These are phyloP conservation scores for Scolopax rusticola DNA, from an alignment of 2,797 vertebrate species.

Conservation along the genomic window DNA sequence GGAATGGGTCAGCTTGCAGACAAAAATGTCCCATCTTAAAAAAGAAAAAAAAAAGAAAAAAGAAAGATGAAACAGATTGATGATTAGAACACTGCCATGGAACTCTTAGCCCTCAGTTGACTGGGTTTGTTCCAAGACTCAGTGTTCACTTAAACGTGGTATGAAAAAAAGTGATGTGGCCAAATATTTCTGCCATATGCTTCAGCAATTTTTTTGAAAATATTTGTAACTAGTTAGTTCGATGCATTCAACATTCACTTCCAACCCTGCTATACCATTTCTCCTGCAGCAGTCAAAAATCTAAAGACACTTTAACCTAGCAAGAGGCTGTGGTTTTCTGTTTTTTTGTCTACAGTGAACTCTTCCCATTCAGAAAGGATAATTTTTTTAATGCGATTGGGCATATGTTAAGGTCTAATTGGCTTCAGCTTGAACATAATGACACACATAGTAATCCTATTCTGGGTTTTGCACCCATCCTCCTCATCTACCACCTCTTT, in stretches of 20 bases:
- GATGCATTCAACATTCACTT: background rate
- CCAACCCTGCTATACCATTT: background rate
- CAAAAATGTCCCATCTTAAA: background rate
- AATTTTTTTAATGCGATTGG: background rate
- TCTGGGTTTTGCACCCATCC: background rate
- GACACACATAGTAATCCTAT: background rate
- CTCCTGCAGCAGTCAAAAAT: background rate
- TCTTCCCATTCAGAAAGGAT: background rate
- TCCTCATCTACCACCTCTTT: background rate
- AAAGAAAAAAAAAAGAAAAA: background rate
- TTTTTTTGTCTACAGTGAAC: background rate
- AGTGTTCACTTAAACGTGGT: background rate
- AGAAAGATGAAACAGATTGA: background rate
- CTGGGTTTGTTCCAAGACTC: slow-evolving; percentile 1
- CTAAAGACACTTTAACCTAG: background rate
- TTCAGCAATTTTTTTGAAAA: background rate
- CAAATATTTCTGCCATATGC: background rate
- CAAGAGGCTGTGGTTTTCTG: background rate
- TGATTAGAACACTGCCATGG: background rate
- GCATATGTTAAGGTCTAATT: background rate
- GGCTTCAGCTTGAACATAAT: background rate
- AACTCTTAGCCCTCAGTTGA: background rate
- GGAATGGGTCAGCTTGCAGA: background rate
- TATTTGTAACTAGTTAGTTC: background rate
- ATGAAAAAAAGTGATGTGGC: background rate